Evolutionary conservation across 2,797 vertebrate species (phyloP), one percentile per base, ranked within the genome.

Genomic region (Limnodromus scolopaceus): DNA sequence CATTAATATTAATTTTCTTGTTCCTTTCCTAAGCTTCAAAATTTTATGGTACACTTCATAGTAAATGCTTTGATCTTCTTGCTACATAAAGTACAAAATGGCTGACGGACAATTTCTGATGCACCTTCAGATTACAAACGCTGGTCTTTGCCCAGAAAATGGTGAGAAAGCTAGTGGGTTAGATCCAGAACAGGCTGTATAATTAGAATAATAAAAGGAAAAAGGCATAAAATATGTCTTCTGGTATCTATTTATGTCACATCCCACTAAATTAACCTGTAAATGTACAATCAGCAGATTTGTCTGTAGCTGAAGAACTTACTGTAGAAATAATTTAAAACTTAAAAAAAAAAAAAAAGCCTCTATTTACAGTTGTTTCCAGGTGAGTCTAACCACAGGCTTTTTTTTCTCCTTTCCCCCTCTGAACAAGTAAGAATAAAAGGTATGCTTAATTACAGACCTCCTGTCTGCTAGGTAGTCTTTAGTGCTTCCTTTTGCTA

Each of bases 371-470:
- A 28, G 48, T 94, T 91, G 12, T 94, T 94, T 96, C 30, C 68
- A 91, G 84, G 68, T 80, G 91, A 96, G 80, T 95, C 93, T 98
- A 97, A 97, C 84, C 70, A 89, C 90, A 61, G 28, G 61, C 24
- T 94, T 93, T 34, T 97, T 97, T 96, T 87, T 92, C 51, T 84
- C 89, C 86, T 78, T 92, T 84, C 49, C 48, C 79, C 93, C 77
- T 95, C 65, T 72, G 76, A 95, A 95, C 93, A 97, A 94, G 6
- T 97, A 97, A 96, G 88, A 84, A 64, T 93, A 65, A 95, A 97
- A 97, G 91, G 96, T 97, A 97, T 66, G 96, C 45, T 65, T 76
- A 91, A 43, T 87, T 76, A 65, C 57, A 93, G 84, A 91, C 38
- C 49, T 95, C 38, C 60, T 85, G 36, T 28, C 86, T 90, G 75